A percentile compares a stretch with the other conserved stretches of the same genome.
Conservation (phyloP, 1,140 invertebrate genomes). For the Papilio aristodemus region DNA sequence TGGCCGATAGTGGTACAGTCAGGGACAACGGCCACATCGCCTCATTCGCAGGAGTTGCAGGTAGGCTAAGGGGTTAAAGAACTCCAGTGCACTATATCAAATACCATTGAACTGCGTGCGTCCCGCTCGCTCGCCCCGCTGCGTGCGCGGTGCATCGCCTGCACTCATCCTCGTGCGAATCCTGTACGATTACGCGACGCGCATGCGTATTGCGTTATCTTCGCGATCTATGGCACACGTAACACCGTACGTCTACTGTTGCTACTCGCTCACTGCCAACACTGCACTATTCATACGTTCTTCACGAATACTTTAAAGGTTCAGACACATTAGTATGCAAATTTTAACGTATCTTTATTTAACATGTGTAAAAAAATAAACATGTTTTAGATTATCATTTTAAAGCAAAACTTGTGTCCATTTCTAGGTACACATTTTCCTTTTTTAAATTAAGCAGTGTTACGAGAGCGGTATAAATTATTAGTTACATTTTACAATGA, state of each 20-base stretch:
- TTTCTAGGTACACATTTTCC: too few species aligned
- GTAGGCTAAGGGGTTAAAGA: conserved; percentile 81
- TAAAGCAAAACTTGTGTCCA: too few species aligned
- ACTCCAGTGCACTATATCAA: conserved; percentile 81
- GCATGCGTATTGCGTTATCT: conserved; percentile 74
- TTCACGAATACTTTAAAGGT: neutral
- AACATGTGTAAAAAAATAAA: too few species aligned
- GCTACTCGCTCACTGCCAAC: conserved; percentile 5
- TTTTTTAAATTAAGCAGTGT: too few species aligned
- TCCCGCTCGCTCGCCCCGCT: conserved; percentile 65
- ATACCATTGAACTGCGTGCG: conserved; percentile 78
- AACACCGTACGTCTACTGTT: conserved; percentile 39
- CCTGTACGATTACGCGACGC: conserved; percentile 73
- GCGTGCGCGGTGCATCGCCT: conserved; percentile 62
- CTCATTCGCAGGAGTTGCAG: conserved; percentile 79
- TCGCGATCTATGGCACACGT: conserved; percentile 42
- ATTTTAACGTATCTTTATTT: neutral
- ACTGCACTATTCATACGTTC: neutral
- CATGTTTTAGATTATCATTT: too few species aligned
- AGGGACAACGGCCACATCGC: conserved; percentile 76
- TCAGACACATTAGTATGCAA: neutral
- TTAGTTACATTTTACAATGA: neutral
- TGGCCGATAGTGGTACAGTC: conserved; percentile 69
- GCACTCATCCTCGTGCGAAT: conserved; percentile 73
- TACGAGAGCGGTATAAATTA: too few species aligned